Percentiles rank a stretch among this genome's conserved stretches.
These are phyloP conservation scores for Pipistrellus pygmaeus DNA, from an alignment of 2,797 vertebrate species.

Conservation along the genomic window DNA sequence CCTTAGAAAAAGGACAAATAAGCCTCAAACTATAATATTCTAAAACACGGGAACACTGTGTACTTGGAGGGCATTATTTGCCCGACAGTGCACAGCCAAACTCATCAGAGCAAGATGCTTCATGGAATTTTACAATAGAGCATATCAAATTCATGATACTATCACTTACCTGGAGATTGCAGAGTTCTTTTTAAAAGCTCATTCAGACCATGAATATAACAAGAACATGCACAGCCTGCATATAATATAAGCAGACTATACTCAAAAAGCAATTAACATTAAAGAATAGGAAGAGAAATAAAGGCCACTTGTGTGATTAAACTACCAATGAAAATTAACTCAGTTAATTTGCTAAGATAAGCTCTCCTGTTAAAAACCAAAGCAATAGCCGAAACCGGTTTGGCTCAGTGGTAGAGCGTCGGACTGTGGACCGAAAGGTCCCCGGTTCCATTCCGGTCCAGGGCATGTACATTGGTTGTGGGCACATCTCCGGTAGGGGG, in stretches of 20 bases:
- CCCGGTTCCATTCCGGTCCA: too few species aligned
- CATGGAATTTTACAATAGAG: neutral
- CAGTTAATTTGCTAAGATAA: neutral
- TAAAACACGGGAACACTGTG: neutral
- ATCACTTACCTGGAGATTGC: neutral
- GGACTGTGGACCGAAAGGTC: too few species aligned
- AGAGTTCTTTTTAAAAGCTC: conserved; percentile 34
- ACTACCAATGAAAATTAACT: conserved; percentile 14
- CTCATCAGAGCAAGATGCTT: neutral
- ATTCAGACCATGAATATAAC: conserved; percentile 22
- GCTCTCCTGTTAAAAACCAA: neutral
- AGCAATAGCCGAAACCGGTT: too few species aligned
- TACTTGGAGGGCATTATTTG: neutral
- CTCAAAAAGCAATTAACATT: conserved; percentile 8
- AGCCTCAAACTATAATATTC: neutral
- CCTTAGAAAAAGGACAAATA: conserved; percentile 51
- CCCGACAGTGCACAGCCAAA: neutral
- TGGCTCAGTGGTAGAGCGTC: too few species aligned
- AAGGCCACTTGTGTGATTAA: conserved; percentile 21
- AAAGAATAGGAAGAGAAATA: conserved; percentile 10
- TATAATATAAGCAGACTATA: neutral
- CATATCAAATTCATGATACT: neutral
- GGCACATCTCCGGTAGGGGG: too few species aligned
- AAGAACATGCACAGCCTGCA: neutral
- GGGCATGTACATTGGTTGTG: too few species aligned